phyloP scores from a whole-genome alignment of 2,888 invertebrate species.

The Heliconius aoede region DNA sequence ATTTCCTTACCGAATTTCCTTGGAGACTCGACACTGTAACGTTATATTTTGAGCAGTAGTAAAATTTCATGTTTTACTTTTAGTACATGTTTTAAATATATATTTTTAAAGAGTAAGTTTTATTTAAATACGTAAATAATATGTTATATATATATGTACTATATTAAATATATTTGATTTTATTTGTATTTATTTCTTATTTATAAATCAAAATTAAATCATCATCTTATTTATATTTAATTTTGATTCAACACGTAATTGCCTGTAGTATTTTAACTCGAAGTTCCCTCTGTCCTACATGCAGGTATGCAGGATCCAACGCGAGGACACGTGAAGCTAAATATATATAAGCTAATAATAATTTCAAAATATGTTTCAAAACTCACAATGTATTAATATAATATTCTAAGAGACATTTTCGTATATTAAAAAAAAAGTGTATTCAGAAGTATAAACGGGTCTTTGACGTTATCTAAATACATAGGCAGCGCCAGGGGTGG shows the following conservation, averaged over 20 bases:
- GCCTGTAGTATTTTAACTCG: too few relatives aligned
- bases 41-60: constrained; percentile 40
- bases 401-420: not conserved
- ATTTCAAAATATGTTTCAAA: not conserved
- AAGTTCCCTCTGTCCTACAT: too few relatives aligned
- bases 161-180: not conserved
- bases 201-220: too few relatives aligned
- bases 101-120: not conserved
- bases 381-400: not conserved
- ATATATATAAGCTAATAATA: not conserved
- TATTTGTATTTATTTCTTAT: too few relatives aligned
- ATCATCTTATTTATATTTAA: too few relatives aligned
- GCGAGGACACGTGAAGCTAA: too few relatives aligned
- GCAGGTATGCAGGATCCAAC: too few relatives aligned
- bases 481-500: not conserved
- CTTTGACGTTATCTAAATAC: constrained; percentile 12
- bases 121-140: not conserved
- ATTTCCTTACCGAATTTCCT: constrained; percentile 50
- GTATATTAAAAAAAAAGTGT: not conserved
- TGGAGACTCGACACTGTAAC: constrained; percentile 49
- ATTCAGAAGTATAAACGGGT: constrained; percentile 7
- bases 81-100: constrained; percentile 10
- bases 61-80: constrained; percentile 27
- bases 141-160: too few relatives aligned
- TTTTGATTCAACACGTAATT: too few relatives aligned